Base-by-base conservation (phyloP, 2,113 vertebrate genomes). In the Butorides virescens region DNA sequence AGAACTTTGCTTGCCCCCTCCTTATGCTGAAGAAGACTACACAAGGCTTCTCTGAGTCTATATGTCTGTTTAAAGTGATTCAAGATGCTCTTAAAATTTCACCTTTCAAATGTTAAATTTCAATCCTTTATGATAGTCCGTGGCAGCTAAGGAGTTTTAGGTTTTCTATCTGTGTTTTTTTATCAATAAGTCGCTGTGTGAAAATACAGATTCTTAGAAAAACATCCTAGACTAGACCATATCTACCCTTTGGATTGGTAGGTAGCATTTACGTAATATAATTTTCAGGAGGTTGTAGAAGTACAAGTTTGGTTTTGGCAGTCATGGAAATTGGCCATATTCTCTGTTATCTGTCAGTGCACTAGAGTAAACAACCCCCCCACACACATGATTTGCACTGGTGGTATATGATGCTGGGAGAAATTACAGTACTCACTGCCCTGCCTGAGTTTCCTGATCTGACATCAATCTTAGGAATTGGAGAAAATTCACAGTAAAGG, bases 401-500 rank as follows among this genome's bases (percentile, higher is more conserved):
- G 7, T 53, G 47, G 30, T 46, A 29, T 63, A 52, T 0, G 18
- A 37, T 58, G 49, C 70, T 79, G 46, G n/a, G 29, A 78, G 61
- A 85, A 89, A 89, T 61, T 39, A 7, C 3, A 46, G 59, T 13
- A 71, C 10, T 87, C 61, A 16, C 25, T 66, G 70, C 44, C 14
- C 70, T 92, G 17, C 29, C 58, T 21, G 22, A 32, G 22, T 72
- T 78, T 84, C 27, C 52, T 79, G 34, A 53, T 75, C 58, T 72
- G 70, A 39, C 44, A 78, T 56, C 39, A n/a, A 15, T 90, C 67
- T 81, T 56, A 66, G 91, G 17, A 82, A 71, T 1, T 70, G 25
- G 34, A 80, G 63, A 67, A 96, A 96, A 96, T 93, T 84, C 67
- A 65, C 79, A 50, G 73, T 79, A 65, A 81, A 96, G 84, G 52